Base-by-base conservation (phyloP, 2,888 invertebrate genomes). In the Pegoplata infirma region DNA sequence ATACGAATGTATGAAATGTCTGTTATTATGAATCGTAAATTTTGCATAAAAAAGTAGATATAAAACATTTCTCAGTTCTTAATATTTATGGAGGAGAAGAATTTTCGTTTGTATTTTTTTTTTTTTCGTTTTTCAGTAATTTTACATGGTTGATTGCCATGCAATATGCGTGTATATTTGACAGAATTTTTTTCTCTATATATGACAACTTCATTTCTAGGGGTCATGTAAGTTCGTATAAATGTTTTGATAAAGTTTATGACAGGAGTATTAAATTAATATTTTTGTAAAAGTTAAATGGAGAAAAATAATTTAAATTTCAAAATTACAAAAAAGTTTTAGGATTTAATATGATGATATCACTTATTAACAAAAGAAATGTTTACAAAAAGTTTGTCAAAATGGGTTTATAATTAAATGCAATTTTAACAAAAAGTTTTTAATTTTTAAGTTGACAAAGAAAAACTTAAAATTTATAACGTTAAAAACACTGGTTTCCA, bases 1-100 rank as follows among this genome's bases (percentile, higher is more conserved):
- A 44, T 40, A n/a, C n/a, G 14, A 16, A n/a, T 25, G 5, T 46
- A 40, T 56, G 72, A 55, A n/a, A 59, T 72, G 44, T 55, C 72
- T 67, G 67, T 58, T 72, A 68, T 79, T 74, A 67, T 61, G 66
- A 71, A 79, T 79, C 66, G 78, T 71, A 74, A 71, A 79, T 74
- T 79, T 71, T 69, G 74, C 78, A 66, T 79, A 79, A 69, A 75
- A 67, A 72, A 59, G 63, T 72, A 55, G 71, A 61, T 61, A 53
- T 63, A 72, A 72, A 72, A 55, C 36, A 72, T 72, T 72, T 63
- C 55, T 23, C 55, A 23, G 46, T 32, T 25, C 47, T 46, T 55
- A 16, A 55, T 28, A 47, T 66, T 73, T 73, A 44, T 66, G 56
- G 25, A n/a, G n/a, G 16, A 19, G 32, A 56, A 64, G 44, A 58